These are phyloP conservation scores for Papilio polytes DNA, from an alignment of 1,140 invertebrate genomes.

Conservation along the genomic window DNA sequence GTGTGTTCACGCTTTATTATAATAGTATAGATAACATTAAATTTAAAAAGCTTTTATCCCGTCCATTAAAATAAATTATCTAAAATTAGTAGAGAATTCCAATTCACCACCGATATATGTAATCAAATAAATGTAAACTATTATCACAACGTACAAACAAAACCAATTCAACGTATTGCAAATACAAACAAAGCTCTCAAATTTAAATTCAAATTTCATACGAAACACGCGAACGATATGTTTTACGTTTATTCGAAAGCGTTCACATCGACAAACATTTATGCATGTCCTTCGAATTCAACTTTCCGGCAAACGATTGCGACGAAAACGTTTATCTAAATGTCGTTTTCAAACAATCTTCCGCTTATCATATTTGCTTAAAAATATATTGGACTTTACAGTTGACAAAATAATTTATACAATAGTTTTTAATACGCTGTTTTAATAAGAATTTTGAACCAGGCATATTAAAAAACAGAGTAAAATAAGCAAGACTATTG, in stretches of 20 bases:
- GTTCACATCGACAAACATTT: slow-evolving; percentile 13
- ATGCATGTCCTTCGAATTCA: slow-evolving; percentile 13
- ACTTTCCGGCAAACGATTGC: slow-evolving; percentile 9
- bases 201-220: slow-evolving; percentile 7
- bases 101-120: not conserved
- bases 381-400: too few relatives aligned
- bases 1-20: too few relatives aligned
- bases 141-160: not conserved
- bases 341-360: not conserved
- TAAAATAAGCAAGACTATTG: too few relatives aligned
- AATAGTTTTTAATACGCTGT: too few relatives aligned
- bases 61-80: too few relatives aligned
- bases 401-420: too few relatives aligned
- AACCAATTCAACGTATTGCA: not conserved
- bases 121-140: not conserved
- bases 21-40: too few relatives aligned
- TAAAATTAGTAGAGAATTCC: too few relatives aligned
- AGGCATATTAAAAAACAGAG: too few relatives aligned
- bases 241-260: slow-evolving; percentile 2
- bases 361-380: not conserved
- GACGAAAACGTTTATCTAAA: not conserved
- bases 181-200: not conserved
- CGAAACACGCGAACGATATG: not conserved
- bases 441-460: too few relatives aligned
- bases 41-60: too few relatives aligned